Evolutionary conservation across 2,888 invertebrate species (phyloP).

Genomic region (Drosophila affinis): DNA sequence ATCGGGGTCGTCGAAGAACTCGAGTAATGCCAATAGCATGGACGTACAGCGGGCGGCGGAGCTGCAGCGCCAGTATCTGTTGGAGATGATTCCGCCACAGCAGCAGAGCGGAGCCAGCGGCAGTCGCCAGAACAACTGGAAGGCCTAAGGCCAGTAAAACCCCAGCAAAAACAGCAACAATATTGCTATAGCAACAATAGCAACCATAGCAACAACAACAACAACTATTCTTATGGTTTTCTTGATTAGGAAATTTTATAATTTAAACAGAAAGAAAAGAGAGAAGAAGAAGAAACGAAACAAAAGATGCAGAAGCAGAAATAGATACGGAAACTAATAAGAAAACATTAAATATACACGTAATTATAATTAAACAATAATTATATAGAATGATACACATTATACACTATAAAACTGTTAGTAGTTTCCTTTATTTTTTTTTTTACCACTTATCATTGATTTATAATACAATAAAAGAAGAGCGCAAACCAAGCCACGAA

Average conservation of each 20-base stretch:
- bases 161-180: slow-evolving; percentile 5
- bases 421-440: slow-evolving; percentile 52
- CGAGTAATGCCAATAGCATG: slow-evolving; percentile 83
- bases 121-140: slow-evolving; percentile 84
- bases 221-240: slow-evolving; percentile 63
- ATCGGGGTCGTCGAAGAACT: slow-evolving; percentile 78
- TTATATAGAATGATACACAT: slow-evolving; percentile 65
- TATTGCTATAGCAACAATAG: too few relatives aligned
- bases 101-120: slow-evolving; percentile 82
- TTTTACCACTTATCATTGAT: slow-evolving; percentile 20
- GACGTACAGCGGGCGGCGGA: slow-evolving; percentile 94
- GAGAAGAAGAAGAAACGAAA: slow-evolving; percentile 12
- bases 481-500: neutral
- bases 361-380: slow-evolving; percentile 75
- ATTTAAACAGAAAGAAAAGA: slow-evolving; percentile 53
- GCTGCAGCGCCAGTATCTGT: slow-evolving; percentile 96
- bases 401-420: slow-evolving; percentile 58
- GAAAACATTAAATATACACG: slow-evolving; percentile 61
- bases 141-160: slow-evolving; percentile 74
- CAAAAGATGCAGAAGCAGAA: slow-evolving; percentile 6
- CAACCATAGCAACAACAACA: slow-evolving; percentile 21
- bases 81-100: slow-evolving; percentile 95
- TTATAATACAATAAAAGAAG: slow-evolving; percentile 1
- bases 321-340: slow-evolving; percentile 20
- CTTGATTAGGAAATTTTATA: slow-evolving; percentile 74